A percentile compares a stretch with the other conserved stretches of the same genome.
These are phyloP conservation scores for Melanotaenia nigrans DNA, from an alignment of 2,797 vertebrate genomes.

Conservation along the genomic window DNA sequence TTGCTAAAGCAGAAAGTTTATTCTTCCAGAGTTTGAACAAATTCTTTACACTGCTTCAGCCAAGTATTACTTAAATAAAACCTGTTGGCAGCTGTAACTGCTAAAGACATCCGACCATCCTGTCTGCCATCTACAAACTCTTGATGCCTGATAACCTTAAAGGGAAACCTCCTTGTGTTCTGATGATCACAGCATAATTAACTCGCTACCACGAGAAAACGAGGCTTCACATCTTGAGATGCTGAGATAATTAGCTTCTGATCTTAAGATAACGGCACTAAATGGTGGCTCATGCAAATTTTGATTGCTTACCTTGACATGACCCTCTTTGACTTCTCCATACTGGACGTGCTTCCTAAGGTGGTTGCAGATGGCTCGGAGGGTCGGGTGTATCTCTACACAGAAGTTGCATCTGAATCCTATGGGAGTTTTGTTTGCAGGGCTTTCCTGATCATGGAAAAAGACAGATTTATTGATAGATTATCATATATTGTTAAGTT, in stretches of 20 bases:
- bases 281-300: background rate
- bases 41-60: background rate
- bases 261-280: conserved; percentile 5
- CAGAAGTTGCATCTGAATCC: conserved; percentile 99
- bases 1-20: background rate
- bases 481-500: background rate
- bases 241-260: conserved; percentile 5
- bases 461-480: background rate
- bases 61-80: background rate
- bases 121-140: background rate
- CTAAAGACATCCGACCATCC: background rate
- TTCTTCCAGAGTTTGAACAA: background rate
- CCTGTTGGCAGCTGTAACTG: background rate
- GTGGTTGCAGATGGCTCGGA: conserved; percentile 98
- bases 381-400: conserved; percentile 94
- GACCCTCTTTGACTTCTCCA: conserved; percentile 89
- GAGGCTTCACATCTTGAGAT: background rate
- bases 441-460: conserved; percentile 65
- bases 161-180: background rate
- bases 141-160: conserved; percentile 10
- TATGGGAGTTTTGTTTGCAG: conserved; percentile 78
- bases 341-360: conserved; percentile 98
- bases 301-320: conserved; percentile 78
- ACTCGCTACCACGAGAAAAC: background rate
- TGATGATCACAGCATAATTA: conserved; percentile 13